Evolutionary conservation across 1,140 invertebrate genomes (phyloP), one percentile per base, ranked within the genome.

Genomic region (Heterodera carotae): DNA sequence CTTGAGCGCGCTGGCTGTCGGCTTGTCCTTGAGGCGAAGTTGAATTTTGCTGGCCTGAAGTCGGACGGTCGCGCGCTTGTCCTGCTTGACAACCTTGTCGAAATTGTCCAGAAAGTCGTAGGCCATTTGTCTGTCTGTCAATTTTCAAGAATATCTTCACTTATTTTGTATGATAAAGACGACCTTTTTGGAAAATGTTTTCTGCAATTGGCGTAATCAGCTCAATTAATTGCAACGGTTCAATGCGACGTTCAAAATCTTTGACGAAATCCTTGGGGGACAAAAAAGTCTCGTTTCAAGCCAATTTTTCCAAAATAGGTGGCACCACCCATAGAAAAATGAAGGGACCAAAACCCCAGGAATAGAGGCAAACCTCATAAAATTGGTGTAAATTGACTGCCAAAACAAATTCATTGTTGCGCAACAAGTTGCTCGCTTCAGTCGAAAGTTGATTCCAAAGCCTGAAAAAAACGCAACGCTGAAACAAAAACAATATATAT

Each of bases 181-280:
- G 71, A 80, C 84, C 72, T 69, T 77, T 83, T 0, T 34, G 29
- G 29, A 84, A 84, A 31, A 85, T 77, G 48, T 71, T 59, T 34
- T 77, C 60, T 15, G 85, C 82, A 62, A 86, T 78, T 18, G 84
- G 85, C n/a, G 87, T 79, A 56, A 76, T 59, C 33, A 87, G 85
- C 66, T 84, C 78, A 56, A 80, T 84, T 48, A 86, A 76, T 18
- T 87, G 64, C 12, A 85, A 74, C 31, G 81, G 69, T 69, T 82
- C 83, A 78, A 85, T 87, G 12, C 82, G 80, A 39, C 77, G 83
- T 62, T 86, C 85, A 66, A 87, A 87, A 12, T 87, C 86, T 29
- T 43, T 29, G 53, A 86, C 76, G 69, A 86, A 86, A 59, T 76
- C 81, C 36, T 70, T 29, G 22, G 22, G 53, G 53, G 39, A 7